These are phyloP conservation scores for Caenorhabditis parvicauda DNA, from an alignment of 2,888 invertebrate genomes.

Conservation along the genomic window DNA sequence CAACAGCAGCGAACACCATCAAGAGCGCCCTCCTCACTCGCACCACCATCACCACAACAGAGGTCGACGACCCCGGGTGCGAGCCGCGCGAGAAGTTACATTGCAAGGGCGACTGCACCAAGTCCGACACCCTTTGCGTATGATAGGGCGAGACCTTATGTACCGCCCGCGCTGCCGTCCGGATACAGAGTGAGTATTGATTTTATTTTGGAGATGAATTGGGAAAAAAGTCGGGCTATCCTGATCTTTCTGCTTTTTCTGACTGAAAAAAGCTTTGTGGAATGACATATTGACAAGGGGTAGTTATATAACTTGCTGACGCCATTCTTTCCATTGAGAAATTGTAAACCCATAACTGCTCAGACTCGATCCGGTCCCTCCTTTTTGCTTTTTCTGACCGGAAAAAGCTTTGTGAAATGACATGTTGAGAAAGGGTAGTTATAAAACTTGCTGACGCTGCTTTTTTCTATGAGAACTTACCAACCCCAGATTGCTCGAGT, in stretches of 20 bases:
- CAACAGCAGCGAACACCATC: slow-evolving; percentile 22
- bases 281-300: too few relatives aligned
- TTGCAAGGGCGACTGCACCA: slow-evolving; percentile 39
- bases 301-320: too few relatives aligned
- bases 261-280: too few relatives aligned
- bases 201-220: neutral
- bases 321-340: too few relatives aligned
- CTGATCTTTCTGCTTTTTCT: neutral
- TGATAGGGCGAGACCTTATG: slow-evolving; percentile 51
- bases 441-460: too few relatives aligned
- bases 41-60: slow-evolving; percentile 15
- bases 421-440: too few relatives aligned
- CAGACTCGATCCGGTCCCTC: too few relatives aligned
- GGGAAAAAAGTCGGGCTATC: neutral
- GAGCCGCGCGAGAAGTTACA: slow-evolving; percentile 32
- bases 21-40: slow-evolving; percentile 18
- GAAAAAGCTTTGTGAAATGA: too few relatives aligned
- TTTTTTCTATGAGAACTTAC: too few relatives aligned
- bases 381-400: too few relatives aligned
- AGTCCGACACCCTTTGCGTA: slow-evolving; percentile 59
- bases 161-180: slow-evolving; percentile 57
- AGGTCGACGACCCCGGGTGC: slow-evolving; percentile 38
- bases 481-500: too few relatives aligned
- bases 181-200: slow-evolving; percentile 49
- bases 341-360: too few relatives aligned